Base-by-base conservation (phyloP, 1,140 invertebrate species). In the Goniozus legneri region DNA sequence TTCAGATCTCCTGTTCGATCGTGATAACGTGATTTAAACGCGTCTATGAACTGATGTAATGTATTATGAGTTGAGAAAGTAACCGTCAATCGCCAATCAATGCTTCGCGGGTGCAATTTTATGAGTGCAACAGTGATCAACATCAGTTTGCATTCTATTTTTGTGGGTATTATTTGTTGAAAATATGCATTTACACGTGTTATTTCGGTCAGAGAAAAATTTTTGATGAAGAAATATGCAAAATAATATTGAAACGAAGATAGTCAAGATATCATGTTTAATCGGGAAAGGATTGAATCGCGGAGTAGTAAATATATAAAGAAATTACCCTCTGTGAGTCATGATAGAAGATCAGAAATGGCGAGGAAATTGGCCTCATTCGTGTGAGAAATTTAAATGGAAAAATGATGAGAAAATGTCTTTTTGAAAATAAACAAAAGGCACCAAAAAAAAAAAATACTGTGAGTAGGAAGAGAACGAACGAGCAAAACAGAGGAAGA, bases 321-420 rank as follows among this genome's bases (percentile, higher is more conserved):
- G 47, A 51, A 52, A 54, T 54, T 38, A 34, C 52, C 34, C 58
- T 58, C 49, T 44, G 36, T 12, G n/a, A 19, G 19, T 35, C 37
- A 36, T 22, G 35, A 19, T 0, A 37, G n/a, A 8, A 37, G 15
- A 8, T 18, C 8, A 10, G 10, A 16, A 10, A 18, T 15, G 8
- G 14, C 2, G 4, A 18, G 20, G 4, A 6, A 10, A 27, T 10
- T 27, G 16, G 12, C 4, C n/a, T n/a, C 3, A 35, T 15, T 8
- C 7, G 7, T 2, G 16, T 36, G 16, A 36, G 50, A 24, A 22
- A 47, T 58, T 51, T 58, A 22, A 43, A 47, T 54, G 53, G 10
- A 27, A 54, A 51, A 54, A 13, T 21, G 19, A 52, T 34, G 34
- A 59, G 50, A 56, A 60, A 60, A 60, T 58, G 57, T 58, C 57